phyloP scores from a whole-genome alignment of 2,797 vertebrate genomes.

The Eospalax fontanierii region DNA sequence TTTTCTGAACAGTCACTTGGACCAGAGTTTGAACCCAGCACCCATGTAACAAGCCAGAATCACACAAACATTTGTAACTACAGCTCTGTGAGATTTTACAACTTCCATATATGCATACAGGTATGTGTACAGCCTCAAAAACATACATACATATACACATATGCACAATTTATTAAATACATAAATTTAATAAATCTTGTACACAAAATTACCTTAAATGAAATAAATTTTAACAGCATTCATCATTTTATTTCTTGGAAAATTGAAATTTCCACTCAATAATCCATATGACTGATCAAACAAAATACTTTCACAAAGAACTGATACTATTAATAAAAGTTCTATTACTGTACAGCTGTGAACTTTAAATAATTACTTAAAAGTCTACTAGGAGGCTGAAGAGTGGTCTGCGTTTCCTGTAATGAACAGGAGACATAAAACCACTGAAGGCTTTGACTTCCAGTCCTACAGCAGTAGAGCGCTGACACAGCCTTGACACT shows the following conservation, averaged over 20 bases:
- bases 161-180: conserved; percentile 32
- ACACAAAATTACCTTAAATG: conserved; percentile 28
- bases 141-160: not conserved
- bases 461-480: not conserved
- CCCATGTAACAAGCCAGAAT: too few relatives aligned
- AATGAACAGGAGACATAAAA: not conserved
- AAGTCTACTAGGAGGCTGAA: not conserved
- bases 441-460: not conserved
- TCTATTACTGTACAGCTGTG: not conserved
- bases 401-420: not conserved
- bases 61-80: not conserved
- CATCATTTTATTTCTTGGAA: not conserved
- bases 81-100: not conserved
- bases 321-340: conserved; percentile 34
- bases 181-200: conserved; percentile 30
- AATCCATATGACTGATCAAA: conserved; percentile 28
- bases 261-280: not conserved
- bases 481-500: not conserved
- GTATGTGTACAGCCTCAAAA: not conserved
- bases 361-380: conserved; percentile 30
- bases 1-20: not conserved
- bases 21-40: not conserved
- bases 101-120: too few relatives aligned
- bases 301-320: conserved; percentile 58
- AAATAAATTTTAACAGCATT: conserved; percentile 34